Percentiles rank a stretch among this genome's conserved stretches.
Conservation (phyloP, 2,797 vertebrate species). For the Sebastolobus altivelis region DNA sequence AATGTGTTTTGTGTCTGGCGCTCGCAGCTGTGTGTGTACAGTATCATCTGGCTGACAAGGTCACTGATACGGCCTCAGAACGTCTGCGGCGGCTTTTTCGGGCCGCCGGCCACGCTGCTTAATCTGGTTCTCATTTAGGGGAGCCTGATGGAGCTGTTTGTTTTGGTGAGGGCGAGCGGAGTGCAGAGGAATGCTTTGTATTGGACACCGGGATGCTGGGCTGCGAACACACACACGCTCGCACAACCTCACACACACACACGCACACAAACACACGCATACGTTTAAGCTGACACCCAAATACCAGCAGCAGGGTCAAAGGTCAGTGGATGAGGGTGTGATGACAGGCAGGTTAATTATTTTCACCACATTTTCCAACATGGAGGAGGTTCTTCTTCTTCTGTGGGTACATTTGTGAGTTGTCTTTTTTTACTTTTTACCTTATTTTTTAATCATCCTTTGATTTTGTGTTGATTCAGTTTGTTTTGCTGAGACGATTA, state of each 20-base stretch:
- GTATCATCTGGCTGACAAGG: constrained; percentile 75
- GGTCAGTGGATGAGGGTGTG: constrained; percentile 38
- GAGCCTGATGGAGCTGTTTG: constrained; percentile 78
- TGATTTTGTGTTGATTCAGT: neutral
- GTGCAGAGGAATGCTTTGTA: constrained; percentile 75
- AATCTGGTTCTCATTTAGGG: constrained; percentile 83
- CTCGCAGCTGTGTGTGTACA: constrained; percentile 65
- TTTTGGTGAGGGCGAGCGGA: constrained; percentile 76
- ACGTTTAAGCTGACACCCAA: constrained; percentile 53
- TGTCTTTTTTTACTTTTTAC: neutral
- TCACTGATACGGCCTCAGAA: constrained; percentile 67
- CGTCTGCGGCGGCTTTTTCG: constrained; percentile 64
- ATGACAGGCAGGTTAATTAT: constrained; percentile 29
- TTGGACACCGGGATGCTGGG: constrained; percentile 57
- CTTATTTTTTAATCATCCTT: neutral
- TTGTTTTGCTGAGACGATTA: neutral
- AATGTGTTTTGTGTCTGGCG: constrained; percentile 58
- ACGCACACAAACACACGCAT: constrained; percentile 8
- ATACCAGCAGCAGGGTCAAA: constrained; percentile 48
- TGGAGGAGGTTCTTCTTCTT: neutral
- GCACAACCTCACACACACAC: constrained; percentile 27
- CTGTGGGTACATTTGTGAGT: neutral
- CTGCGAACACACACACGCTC: constrained; percentile 46
- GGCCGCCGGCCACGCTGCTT: constrained; percentile 61
- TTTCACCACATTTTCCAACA: constrained; percentile 23